Evolutionary conservation across 2,797 vertebrate genomes (phyloP), one percentile per base, ranked within the genome.

Genomic region (Trachurus trachurus): DNA sequence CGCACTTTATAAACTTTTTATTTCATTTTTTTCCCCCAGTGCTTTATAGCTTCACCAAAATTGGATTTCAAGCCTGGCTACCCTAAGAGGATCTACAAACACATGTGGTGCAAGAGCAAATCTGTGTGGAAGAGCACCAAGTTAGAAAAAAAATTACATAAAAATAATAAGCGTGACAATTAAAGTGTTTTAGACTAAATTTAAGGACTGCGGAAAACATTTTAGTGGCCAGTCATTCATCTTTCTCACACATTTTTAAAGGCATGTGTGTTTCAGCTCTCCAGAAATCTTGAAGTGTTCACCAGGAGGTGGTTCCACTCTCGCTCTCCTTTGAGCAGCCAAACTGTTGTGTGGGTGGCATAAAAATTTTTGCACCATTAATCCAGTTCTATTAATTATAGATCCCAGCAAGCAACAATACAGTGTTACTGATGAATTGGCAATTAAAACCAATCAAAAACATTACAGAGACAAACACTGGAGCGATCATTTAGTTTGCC

Each of bases 21-120:
- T 62, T 61, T 60, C 31, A 61, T 49, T 89, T 86, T 40, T 49
- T 67, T 58, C 4, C 59, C 42, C 47, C 64, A 71, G 60, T 68
- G 68, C 82, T 90, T 91, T 86, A 91, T 90, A 90, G 88, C 89
- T 88, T 88, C 73, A 87, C 88, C 77, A 91, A 90, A 91, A 93
- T 92, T 93, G 90, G 86, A 93, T 94, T 93, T 94, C 87, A 93
- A 88, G 89, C 90, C 74, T 83, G 87, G 91, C 87, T 91, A 92
- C 86, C 82, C 88, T 90, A 88, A 91, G 87, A 90, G 85, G 88
- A 91, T 92, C 87, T 86, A 76, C 80, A 90, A 90, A 92, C 89
- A 88, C 79, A 89, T 87, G 87, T 90, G 84, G 87, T 80, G 83
- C 85, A 78, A 84, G 83, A 83, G 85, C 68, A 89, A 87, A 88